These are phyloP conservation scores for Gnathonemus longibarbis DNA, from an alignment of 2,113 vertebrate genomes.

Conservation along the genomic window DNA sequence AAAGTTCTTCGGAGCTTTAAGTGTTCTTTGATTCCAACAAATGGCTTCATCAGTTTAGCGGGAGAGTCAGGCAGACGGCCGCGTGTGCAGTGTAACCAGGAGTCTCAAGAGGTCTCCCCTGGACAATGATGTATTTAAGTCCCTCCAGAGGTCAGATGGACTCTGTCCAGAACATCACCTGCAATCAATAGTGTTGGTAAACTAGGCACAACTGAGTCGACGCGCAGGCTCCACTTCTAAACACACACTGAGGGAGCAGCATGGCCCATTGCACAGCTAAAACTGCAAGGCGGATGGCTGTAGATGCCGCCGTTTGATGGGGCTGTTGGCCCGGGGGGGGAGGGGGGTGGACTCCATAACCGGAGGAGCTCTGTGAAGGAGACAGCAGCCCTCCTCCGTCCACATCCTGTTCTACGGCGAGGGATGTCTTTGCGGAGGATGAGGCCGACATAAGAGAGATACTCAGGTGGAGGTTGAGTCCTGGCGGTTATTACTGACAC, in stretches of 20 bases:
- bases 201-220: slow-evolving; percentile 58
- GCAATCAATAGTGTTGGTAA: slow-evolving; percentile 68
- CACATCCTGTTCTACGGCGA: neutral
- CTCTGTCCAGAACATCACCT: slow-evolving; percentile 65
- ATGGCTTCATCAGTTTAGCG: slow-evolving; percentile 55
- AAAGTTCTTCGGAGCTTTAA: neutral
- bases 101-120: slow-evolving; percentile 54
- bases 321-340: neutral
- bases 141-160: slow-evolving; percentile 62
- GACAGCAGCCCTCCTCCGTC: neutral
- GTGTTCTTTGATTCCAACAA: slow-evolving; percentile 46
- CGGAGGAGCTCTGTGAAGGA: neutral
- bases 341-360: neutral
- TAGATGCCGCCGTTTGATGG: slow-evolving; percentile 40
- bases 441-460: neutral
- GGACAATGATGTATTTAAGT: slow-evolving; percentile 69
- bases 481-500: neutral
- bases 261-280: slow-evolving; percentile 65
- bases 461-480: neutral
- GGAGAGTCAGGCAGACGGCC: slow-evolving; percentile 35
- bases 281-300: slow-evolving; percentile 56
- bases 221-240: slow-evolving; percentile 53
- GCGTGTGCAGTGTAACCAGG: slow-evolving; percentile 42
- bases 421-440: neutral
- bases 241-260: slow-evolving; percentile 54